phyloP scores from a whole-genome alignment of 2,888 invertebrate species.

The Diplolepis rosae region DNA sequence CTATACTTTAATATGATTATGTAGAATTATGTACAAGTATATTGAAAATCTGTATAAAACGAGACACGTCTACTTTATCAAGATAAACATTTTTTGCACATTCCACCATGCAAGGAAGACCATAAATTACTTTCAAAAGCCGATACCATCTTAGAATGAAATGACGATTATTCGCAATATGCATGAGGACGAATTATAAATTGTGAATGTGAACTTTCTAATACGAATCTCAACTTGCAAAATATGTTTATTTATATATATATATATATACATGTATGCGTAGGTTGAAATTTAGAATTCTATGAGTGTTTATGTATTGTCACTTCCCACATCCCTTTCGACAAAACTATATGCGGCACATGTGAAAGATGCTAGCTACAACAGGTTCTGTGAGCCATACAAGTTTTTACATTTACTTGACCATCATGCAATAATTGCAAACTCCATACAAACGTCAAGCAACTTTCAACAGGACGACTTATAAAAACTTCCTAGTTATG shows the following conservation, averaged over 20 bases:
- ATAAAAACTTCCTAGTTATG: conserved; percentile 4
- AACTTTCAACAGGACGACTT: conserved; percentile 11
- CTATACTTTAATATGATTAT: conserved; percentile 11
- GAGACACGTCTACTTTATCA: conserved; percentile 26
- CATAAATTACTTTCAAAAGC: conserved; percentile 29
- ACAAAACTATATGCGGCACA: not conserved
- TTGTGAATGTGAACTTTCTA: conserved; percentile 29
- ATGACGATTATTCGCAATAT: conserved; percentile 25
- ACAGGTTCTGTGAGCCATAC: conserved; percentile 19
- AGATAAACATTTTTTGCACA: conserved; percentile 21
- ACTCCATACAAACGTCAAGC: conserved; percentile 22
- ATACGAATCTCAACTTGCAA: conserved; percentile 3
- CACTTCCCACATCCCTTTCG: conserved; percentile 21
- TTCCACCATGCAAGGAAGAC: conserved; percentile 19
- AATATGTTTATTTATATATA: not conserved
- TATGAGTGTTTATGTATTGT: not conserved
- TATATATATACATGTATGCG: not conserved
- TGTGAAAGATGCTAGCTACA: conserved; percentile 6
- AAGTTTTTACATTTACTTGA: conserved; percentile 24
- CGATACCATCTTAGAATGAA: conserved; percentile 15
- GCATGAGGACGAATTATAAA: conserved; percentile 28
- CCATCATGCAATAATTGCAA: conserved; percentile 19
- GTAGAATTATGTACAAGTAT: conserved; percentile 28
- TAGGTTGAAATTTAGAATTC: not conserved
- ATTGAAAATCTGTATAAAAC: conserved; percentile 27